Percentiles rank a stretch among this genome's conserved stretches.
These are phyloP conservation scores for Pteronotus mesoamericanus DNA, from an alignment of 2,797 vertebrate genomes.

Conservation along the genomic window DNA sequence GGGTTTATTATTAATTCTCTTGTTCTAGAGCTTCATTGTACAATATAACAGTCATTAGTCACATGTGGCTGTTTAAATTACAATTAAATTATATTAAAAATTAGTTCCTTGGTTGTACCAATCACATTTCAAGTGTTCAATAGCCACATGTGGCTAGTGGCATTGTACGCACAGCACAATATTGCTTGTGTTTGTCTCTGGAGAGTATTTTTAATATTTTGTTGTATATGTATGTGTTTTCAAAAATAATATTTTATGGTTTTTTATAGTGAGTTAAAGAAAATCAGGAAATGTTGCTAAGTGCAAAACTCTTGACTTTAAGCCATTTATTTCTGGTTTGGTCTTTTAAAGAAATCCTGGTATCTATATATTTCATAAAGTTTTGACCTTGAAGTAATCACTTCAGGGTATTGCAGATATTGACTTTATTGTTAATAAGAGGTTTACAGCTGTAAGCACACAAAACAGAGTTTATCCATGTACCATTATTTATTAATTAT, in stretches of 20 bases:
- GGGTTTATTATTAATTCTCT: background rate
- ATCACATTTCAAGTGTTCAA: background rate
- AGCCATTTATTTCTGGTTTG: background rate
- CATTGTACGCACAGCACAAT: background rate
- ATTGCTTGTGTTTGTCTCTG: background rate
- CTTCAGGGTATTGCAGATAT: background rate
- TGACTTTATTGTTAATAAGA: background rate
- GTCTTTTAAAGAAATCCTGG: background rate
- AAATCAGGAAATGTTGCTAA: background rate
- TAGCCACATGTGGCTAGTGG: background rate
- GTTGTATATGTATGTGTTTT: background rate
- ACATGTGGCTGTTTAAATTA: background rate
- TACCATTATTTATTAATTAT: too few relatives aligned
- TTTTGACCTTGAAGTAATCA: background rate
- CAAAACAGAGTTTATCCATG: too few relatives aligned
- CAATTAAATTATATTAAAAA: background rate
- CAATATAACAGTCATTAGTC: background rate
- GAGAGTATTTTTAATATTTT: background rate
- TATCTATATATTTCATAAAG: background rate
- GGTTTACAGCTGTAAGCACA: too few relatives aligned
- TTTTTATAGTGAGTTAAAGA: background rate
- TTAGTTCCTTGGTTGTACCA: background rate
- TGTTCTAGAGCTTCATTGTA: background rate
- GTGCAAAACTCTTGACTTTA: background rate
- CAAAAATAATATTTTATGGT: background rate